Evolutionary conservation across 2,797 vertebrate genomes (phyloP).

Genomic region (Paedocypris micromegethes): DNA sequence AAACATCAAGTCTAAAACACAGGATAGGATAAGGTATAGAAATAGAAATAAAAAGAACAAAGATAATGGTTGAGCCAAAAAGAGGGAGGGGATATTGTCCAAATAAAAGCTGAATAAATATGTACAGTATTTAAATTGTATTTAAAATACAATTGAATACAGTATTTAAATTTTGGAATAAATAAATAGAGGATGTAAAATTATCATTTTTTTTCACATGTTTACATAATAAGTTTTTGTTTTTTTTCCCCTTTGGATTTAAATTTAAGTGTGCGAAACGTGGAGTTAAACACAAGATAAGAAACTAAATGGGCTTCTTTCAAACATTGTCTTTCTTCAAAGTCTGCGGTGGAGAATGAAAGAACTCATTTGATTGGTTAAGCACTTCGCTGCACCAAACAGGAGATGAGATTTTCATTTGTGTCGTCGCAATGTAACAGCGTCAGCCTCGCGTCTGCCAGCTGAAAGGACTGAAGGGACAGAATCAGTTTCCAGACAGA

Average conservation of each 20-base stretch:
- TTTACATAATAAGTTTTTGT: too few species aligned
- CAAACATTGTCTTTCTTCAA: constrained; percentile 46
- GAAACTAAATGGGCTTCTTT: constrained; percentile 56
- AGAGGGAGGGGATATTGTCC: too few species aligned
- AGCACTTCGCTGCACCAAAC: constrained; percentile 66
- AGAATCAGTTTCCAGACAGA: constrained; percentile 70
- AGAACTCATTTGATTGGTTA: constrained; percentile 54
- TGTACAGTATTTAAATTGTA: too few species aligned
- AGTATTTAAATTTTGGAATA: too few species aligned
- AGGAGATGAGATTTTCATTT: constrained; percentile 77
- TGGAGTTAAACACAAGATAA: constrained; percentile 62
- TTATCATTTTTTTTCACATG: too few species aligned
- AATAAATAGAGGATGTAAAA: too few species aligned
- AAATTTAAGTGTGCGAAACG: constrained; percentile 26
- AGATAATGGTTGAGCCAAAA: too few species aligned
- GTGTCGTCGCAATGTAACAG: constrained; percentile 66
- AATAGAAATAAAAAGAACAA: too few species aligned
- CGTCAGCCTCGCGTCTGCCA: constrained; percentile 46
- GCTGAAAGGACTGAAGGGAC: constrained; percentile 65
- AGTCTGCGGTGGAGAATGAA: constrained; percentile 44
- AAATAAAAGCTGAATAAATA: too few species aligned
- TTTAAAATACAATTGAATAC: too few species aligned
- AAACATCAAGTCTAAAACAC: not conserved
- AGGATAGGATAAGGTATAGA: too few species aligned
- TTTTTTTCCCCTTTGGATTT: not conserved